Base-by-base conservation (phyloP, 1,140 invertebrate species). In the Bombus turneri region DNA sequence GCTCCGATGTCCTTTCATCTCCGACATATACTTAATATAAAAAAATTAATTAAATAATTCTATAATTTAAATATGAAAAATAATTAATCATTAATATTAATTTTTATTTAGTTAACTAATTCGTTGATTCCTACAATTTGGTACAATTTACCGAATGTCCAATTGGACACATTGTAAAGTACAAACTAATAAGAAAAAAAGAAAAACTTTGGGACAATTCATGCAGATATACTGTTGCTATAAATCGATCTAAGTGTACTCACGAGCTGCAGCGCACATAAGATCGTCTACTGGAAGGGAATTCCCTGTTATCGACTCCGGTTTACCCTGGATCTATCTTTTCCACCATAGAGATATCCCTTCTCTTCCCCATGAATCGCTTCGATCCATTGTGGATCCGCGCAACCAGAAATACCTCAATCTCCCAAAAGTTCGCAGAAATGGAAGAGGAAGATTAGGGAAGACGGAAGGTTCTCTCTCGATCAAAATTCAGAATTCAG, bases 331-430 rank as follows among this genome's bases (percentile, higher is more conserved):
- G 47, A 53, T 53, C 6, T 57, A 22, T 43, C 57, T 37, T 74
- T 82, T 22, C 8, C 8, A 5, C 34, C 28, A 71, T 73, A 37
- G 18, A 28, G 12, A n/a, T 41, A n/a, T 31, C 34, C 43, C 39
- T 22, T 25, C 43, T 8, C 31, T 10, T n/a, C 0, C 1, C 66
- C 41, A 10, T 43, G 64, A 25, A 28, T 39, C 41, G 12, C 41
- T 22, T 78, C 28, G 66, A 53, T 22, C 39, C 12, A 74, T 66
- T 66, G 59, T 66, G 13, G 25, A 73, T 9, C 43, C 4, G 18
- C 8, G 62, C 34, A 34, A 53, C 62, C 81, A 57, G 81, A 76
- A 83, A 83, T 69, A 69, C 37, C 62, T 53, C 73, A 39, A 82
- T 75, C 74, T 59, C 47, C 37, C 47, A 43, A 76, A 83, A 77